Evolutionary conservation across 1,140 invertebrate genomes (phyloP).

Genomic region (Paraescarpia echinospica): DNA sequence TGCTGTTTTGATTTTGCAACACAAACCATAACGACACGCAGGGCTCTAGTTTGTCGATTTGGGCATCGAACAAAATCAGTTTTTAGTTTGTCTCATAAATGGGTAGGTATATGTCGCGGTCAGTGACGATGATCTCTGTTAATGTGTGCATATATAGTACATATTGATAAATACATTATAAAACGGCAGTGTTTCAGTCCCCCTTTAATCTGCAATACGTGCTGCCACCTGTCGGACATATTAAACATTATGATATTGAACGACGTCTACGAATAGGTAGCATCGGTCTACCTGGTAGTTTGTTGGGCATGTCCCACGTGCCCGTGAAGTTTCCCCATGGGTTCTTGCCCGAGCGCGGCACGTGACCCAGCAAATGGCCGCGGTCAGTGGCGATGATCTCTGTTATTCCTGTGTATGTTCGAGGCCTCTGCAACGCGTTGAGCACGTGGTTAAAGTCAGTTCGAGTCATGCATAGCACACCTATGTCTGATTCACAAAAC

Average conservation of each 20-base stretch:
- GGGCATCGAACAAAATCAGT: background rate
- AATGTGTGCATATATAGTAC: too few species aligned
- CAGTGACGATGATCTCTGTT: too few species aligned
- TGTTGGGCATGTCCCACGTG: conserved; percentile 55
- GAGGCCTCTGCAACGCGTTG: background rate
- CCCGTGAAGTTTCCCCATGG: conserved; percentile 57
- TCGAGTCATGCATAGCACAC: background rate
- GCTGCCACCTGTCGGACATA: background rate
- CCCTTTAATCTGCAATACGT: too few species aligned
- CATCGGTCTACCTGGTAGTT: conserved; percentile 45
- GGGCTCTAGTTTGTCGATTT: too few species aligned
- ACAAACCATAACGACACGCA: too few species aligned
- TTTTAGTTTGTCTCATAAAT: too few species aligned
- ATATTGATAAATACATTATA: too few species aligned
- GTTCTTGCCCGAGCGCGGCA: conserved; percentile 46
- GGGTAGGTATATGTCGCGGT: too few species aligned
- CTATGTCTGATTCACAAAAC: too few species aligned
- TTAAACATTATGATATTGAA: background rate
- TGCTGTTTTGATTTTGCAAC: too few species aligned
- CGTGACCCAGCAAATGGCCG: conserved; percentile 49
- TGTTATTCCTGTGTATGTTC: background rate
- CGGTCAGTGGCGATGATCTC: conserved; percentile 48
- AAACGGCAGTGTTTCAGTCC: too few species aligned
- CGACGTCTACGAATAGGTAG: background rate
- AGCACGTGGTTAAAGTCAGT: conserved; percentile 10